phyloP scores from a whole-genome alignment of 2,888 invertebrate species.

The Melanophora roralis region DNA sequence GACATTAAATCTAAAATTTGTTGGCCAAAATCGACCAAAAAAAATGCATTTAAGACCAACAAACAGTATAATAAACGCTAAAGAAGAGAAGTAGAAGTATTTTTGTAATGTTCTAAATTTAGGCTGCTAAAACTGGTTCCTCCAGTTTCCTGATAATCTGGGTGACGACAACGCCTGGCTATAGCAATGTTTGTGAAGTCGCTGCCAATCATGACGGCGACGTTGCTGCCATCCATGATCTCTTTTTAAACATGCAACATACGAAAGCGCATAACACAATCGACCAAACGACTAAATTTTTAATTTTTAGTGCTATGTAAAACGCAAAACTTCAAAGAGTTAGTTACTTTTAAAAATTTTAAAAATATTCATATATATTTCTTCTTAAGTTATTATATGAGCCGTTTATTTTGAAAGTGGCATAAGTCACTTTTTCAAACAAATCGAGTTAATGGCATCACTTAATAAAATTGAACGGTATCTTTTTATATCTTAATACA shows the following conservation, averaged over 20 bases:
- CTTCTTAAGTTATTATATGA: no score
- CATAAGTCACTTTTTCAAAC: no score
- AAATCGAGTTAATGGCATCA: no score
- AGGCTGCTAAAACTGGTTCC: slow-evolving; percentile 75
- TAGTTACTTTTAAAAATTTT: no score
- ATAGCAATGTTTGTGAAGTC: slow-evolving; percentile 20
- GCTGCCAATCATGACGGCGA: slow-evolving; percentile 29
- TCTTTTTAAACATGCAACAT: slow-evolving; percentile 58
- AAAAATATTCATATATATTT: no score
- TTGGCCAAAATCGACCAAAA: slow-evolving; percentile 51
- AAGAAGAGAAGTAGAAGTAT: slow-evolving; percentile 63
- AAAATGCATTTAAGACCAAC: slow-evolving; percentile 33
- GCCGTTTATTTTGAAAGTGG: no score
- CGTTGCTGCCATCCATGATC: slow-evolving; percentile 47
- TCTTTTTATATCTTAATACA: no score
- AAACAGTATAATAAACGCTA: slow-evolving; percentile 34
- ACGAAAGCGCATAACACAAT: slow-evolving; percentile 22
- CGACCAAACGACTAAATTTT: no score
- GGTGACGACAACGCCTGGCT: slow-evolving; percentile 69
- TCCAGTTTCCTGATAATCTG: slow-evolving; percentile 77
- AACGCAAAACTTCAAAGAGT: no score
- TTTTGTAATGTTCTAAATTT: slow-evolving; percentile 70
- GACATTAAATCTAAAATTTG: slow-evolving; percentile 57
- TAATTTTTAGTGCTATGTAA: no score
- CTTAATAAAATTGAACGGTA: no score